These are phyloP conservation scores for Protobothrops mucrosquamatus DNA, from an alignment of 2,113 vertebrate genomes.

Conservation along the genomic window DNA sequence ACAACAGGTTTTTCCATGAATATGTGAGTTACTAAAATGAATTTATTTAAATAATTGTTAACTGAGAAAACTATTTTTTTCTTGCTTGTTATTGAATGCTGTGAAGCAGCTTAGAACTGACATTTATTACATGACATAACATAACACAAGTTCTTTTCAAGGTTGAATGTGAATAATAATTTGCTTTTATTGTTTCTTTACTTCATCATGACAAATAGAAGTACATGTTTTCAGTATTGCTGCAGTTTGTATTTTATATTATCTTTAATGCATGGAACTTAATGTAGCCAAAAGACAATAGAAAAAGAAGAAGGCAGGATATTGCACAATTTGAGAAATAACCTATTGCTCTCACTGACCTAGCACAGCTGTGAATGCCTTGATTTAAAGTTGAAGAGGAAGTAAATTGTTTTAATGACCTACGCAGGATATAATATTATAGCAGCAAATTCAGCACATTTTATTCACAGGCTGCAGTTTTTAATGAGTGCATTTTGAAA, in stretches of 20 bases:
- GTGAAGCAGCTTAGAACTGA: background rate
- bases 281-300: background rate
- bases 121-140: background rate
- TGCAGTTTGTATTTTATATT: constrained; percentile 22
- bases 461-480: constrained; percentile 14
- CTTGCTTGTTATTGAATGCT: background rate
- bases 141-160: background rate
- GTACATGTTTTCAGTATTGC: background rate
- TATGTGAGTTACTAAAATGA: constrained; percentile 27
- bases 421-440: constrained; percentile 22
- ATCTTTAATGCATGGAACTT: constrained; percentile 1
- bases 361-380: background rate
- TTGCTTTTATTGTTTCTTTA: background rate
- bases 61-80: background rate
- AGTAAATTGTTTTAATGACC: constrained; percentile 24
- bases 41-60: background rate
- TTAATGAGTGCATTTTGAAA: constrained; percentile 31
- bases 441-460: constrained; percentile 34
- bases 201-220: background rate
- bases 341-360: constrained; percentile 22
- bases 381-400: constrained; percentile 14
- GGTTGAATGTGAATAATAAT: background rate
- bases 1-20: constrained; percentile 6
- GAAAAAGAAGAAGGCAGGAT: background rate
- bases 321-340: background rate